These are phyloP conservation scores for Axinella damicornis DNA, from an alignment of 37 sponge, comb jelly and placozoan species.

Conservation along the genomic window DNA sequence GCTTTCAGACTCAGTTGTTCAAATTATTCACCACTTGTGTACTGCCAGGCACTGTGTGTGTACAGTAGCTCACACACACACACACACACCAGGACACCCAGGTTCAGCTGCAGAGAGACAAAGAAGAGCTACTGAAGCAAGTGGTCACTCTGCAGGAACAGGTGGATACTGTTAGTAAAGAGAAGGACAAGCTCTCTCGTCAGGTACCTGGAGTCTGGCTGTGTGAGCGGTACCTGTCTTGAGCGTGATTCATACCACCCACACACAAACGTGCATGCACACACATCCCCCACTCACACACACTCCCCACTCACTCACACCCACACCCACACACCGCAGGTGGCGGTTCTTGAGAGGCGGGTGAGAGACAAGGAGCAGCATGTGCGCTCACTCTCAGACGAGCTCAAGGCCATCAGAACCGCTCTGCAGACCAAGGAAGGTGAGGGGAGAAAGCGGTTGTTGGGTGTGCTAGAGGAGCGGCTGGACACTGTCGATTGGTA, in stretches of 20 bases:
- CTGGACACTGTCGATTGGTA: too few relatives aligned
- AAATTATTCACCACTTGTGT: too few relatives aligned
- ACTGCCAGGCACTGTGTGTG: neutral
- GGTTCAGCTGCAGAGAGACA: conserved; percentile 41
- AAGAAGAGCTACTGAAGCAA: conserved; percentile 42
- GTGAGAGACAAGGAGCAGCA: conserved; percentile 33
- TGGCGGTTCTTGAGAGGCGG: conserved; percentile 17
- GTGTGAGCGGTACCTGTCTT: too few relatives aligned
- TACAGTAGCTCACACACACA: too few relatives aligned
- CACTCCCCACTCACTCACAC: neutral
- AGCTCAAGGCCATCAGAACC: conserved; percentile 19
- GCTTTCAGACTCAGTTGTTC: too few relatives aligned
- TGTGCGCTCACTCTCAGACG: neutral
- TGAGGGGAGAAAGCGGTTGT: neutral
- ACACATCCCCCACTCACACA: too few relatives aligned
- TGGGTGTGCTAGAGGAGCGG: too few relatives aligned
- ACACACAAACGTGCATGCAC: too few relatives aligned
- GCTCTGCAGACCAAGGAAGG: conserved; percentile 20
- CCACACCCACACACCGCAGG: neutral
- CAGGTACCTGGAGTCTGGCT: conserved; percentile 12
- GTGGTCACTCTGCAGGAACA: conserved; percentile 42
- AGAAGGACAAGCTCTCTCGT: conserved; percentile 15
- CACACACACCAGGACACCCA: neutral
- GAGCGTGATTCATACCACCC: too few relatives aligned
- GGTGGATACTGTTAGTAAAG: conserved; percentile 15